phyloP scores from a whole-genome alignment of 2,113 vertebrate species.

The Pseudorectes ferrugineus region DNA sequence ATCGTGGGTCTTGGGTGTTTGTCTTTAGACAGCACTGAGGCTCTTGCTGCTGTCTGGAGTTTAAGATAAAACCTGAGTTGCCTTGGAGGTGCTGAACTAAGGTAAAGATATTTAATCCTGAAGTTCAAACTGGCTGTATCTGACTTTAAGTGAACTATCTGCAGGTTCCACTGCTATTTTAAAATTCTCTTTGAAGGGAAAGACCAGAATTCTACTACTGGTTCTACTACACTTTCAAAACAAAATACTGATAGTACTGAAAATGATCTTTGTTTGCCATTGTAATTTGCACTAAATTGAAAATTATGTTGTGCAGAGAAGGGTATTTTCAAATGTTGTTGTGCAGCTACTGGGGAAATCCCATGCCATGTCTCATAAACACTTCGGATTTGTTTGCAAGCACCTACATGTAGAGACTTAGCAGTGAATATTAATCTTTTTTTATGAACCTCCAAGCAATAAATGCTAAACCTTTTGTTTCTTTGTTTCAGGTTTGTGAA shows the following conservation, averaged over 20 bases:
- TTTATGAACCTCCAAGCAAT: not conserved
- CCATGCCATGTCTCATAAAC: not conserved
- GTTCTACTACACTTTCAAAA: not conserved
- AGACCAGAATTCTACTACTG: not conserved
- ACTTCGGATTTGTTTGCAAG: not conserved
- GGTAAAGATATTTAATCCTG: not conserved
- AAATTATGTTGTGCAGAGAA: not conserved
- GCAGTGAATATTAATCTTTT: not conserved
- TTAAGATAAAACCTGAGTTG: not conserved
- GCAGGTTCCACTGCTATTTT: not conserved
- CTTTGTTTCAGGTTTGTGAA: conserved; percentile 91
- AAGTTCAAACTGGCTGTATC: not conserved
- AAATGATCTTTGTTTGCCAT: not conserved
- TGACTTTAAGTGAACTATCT: not conserved
- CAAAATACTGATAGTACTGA: not conserved
- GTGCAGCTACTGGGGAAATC: not conserved
- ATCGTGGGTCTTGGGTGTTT: not conserved
- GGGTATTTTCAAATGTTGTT: not conserved
- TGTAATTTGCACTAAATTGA: not conserved
- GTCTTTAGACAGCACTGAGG: not conserved
- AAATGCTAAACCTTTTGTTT: not conserved
- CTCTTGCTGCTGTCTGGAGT: not conserved
- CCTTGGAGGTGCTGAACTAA: not conserved
- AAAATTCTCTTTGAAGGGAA: not conserved
- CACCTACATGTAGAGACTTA: not conserved